These are phyloP conservation scores for Lasaia peninsularis DNA, from an alignment of 1,140 invertebrate species.

Conservation along the genomic window DNA sequence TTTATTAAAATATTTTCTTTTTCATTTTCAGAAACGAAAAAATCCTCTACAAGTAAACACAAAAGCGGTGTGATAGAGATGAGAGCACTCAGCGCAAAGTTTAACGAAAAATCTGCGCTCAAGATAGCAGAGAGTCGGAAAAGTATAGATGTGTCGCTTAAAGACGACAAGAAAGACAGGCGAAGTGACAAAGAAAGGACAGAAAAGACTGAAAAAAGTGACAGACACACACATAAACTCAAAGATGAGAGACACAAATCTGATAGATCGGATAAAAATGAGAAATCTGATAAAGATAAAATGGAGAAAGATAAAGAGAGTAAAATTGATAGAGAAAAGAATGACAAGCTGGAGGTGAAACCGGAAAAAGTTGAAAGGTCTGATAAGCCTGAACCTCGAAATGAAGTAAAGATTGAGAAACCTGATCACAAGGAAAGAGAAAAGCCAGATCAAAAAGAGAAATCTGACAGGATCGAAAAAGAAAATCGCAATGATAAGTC, in stretches of 20 bases:
- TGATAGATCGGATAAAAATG: conserved; percentile 26
- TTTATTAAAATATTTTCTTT: conserved; percentile 12
- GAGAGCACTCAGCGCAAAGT: conserved; percentile 60
- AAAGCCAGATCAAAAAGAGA: conserved; percentile 24
- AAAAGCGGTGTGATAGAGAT: conserved; percentile 71
- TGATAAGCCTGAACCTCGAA: conserved; percentile 12
- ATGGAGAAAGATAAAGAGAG: conserved; percentile 20
- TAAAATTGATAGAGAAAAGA: conserved; percentile 17
- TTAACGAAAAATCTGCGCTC: conserved; percentile 43
- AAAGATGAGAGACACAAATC: conserved; percentile 37
- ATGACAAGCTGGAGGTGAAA: conserved; percentile 10
- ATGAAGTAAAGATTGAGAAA: conserved; percentile 21
- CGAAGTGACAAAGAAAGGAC: conserved; percentile 34
- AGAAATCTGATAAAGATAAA: conserved; percentile 25
- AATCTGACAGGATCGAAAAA: conserved; percentile 33
- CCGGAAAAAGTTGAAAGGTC: conserved; percentile 22
- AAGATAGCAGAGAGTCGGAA: conserved; percentile 43
- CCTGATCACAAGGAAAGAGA: conserved; percentile 27
- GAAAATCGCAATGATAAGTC: conserved; percentile 27
- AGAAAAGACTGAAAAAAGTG: conserved; percentile 35
- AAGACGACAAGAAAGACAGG: conserved; percentile 38
- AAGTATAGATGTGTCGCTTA: conserved; percentile 17
- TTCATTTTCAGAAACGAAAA: conserved; percentile 42
- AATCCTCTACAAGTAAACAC: conserved; percentile 42
- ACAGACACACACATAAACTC: conserved; percentile 33